phyloP scores from a whole-genome alignment of 2,113 vertebrate genomes.

The Arothron firmamentum region DNA sequence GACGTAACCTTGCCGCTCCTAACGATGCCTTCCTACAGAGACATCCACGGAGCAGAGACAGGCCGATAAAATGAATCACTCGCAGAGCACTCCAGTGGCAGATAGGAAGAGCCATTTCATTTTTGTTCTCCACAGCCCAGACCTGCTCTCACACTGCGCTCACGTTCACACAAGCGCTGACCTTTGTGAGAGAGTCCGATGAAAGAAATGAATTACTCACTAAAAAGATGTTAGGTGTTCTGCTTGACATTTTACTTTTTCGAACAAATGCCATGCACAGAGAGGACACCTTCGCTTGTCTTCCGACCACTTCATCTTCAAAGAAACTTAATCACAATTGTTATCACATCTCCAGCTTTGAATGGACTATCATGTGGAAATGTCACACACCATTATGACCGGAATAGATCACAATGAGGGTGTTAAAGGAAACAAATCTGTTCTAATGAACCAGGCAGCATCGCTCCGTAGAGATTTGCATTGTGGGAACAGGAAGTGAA shows the following conservation, averaged over 20 bases:
- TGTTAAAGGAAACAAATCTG: neutral
- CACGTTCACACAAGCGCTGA: constrained; percentile 18
- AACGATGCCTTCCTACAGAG: constrained; percentile 1
- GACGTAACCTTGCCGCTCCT: constrained; percentile 18
- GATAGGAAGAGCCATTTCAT: constrained; percentile 54
- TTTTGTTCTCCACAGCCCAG: constrained; percentile 24
- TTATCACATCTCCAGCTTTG: constrained; percentile 15
- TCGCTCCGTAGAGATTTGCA: neutral
- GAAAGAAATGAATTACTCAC: constrained; percentile 14
- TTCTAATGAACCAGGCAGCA: neutral
- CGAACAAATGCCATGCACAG: too few relatives aligned
- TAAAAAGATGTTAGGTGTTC: neutral
- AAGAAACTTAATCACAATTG: constrained; percentile 3
- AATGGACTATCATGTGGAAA: constrained; percentile 32
- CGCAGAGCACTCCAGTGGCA: constrained; percentile 10
- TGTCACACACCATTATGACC: constrained; percentile 16
- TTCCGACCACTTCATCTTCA: too few relatives aligned
- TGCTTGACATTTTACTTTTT: neutral
- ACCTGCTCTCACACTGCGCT: constrained; percentile 11
- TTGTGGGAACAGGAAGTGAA: neutral
- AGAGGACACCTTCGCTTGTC: too few relatives aligned
- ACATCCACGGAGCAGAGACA: constrained; percentile 8
- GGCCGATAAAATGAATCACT: constrained; percentile 22
- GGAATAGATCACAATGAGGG: neutral
- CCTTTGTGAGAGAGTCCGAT: constrained; percentile 45